Percentiles rank a stretch among this genome's conserved stretches.
phyloP scores from a whole-genome alignment of 2,888 invertebrate species.

The Saturnia pavonia region DNA sequence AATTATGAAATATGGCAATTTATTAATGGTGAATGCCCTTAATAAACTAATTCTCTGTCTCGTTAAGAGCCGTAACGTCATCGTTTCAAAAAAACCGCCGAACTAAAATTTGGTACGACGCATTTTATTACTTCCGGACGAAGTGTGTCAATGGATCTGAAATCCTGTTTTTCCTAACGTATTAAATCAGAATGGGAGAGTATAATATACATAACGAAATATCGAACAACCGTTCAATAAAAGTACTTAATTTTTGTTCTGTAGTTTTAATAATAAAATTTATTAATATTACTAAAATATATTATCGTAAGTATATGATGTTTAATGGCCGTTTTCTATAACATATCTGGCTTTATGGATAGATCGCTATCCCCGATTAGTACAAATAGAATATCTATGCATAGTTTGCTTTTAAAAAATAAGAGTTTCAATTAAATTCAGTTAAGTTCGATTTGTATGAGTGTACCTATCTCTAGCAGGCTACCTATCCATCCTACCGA shows the following conservation, averaged over 20 bases:
- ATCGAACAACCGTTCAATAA: neutral
- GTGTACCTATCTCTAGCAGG: no score
- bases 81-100: slow-evolving; percentile 49
- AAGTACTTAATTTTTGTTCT: neutral
- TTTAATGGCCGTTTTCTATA: no score
- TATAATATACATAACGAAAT: neutral
- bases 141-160: neutral
- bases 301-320: neutral
- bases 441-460: no score
- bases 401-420: no score
- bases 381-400: no score
- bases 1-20: slow-evolving; percentile 49
- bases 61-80: slow-evolving; percentile 38
- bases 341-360: no score
- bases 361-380: no score
- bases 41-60: slow-evolving; percentile 57
- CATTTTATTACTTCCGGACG: slow-evolving; percentile 27
- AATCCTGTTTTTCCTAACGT: slow-evolving; percentile 13
- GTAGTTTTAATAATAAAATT: neutral
- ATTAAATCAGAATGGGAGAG: neutral
- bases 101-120: slow-evolving; percentile 50
- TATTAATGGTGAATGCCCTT: slow-evolving; percentile 44
- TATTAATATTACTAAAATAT: neutral
- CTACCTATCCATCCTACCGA: no score
- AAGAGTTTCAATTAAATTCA: no score